Percentiles rank a stretch among this genome's conserved stretches.
Conservation (phyloP, 2,113 vertebrate genomes). For the Morone chrysops region DNA sequence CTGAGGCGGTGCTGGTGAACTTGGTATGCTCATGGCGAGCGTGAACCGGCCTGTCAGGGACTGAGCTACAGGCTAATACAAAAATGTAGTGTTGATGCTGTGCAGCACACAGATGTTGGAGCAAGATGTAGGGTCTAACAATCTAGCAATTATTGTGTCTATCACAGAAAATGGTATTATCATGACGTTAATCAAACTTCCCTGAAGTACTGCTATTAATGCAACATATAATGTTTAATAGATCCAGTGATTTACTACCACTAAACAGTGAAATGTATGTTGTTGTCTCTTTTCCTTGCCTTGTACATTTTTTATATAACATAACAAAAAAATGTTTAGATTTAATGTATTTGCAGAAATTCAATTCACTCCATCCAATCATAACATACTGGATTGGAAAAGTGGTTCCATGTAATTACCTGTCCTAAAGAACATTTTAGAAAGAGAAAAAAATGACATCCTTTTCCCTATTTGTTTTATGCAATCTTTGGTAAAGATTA, state of each 20-base stretch:
- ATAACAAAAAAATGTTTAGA: no score
- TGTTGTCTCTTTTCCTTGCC: neutral
- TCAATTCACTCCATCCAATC: neutral
- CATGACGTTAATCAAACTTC: neutral
- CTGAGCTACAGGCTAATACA: conserved; percentile 20
- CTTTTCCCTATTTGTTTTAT: neutral
- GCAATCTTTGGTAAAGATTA: conserved; percentile 3
- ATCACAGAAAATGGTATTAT: neutral
- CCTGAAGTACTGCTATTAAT: neutral
- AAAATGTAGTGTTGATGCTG: neutral
- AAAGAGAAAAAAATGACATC: neutral
- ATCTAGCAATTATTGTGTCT: neutral
- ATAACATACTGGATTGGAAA: neutral
- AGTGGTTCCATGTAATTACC: neutral
- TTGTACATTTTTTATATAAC: no score
- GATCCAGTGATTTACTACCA: neutral
- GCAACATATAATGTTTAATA: no score
- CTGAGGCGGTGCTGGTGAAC: conserved; percentile 20
- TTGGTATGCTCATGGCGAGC: neutral
- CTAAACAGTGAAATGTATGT: neutral
- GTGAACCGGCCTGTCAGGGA: conserved; percentile 13
- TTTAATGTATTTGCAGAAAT: neutral
- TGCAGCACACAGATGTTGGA: neutral
- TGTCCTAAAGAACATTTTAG: neutral
- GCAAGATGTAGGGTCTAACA: neutral